These are phyloP conservation scores for Gortyna flavago DNA, from an alignment of 2,888 invertebrate genomes.

Conservation along the genomic window DNA sequence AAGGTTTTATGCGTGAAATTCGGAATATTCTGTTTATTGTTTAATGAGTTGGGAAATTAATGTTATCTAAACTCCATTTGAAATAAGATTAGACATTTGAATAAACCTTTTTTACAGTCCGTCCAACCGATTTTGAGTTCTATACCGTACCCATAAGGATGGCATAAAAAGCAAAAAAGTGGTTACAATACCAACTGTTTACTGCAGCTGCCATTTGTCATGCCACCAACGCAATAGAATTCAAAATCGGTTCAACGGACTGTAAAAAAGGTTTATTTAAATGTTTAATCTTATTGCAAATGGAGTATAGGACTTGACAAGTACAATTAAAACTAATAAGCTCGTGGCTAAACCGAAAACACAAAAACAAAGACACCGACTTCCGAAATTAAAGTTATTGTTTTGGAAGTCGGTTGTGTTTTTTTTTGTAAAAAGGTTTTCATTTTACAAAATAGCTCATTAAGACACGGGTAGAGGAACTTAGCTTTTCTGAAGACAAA, in stretches of 20 bases:
- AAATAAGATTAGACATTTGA: too few species aligned
- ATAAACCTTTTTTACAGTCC: too few species aligned
- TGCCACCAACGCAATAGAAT: too few species aligned
- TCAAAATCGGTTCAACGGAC: too few species aligned
- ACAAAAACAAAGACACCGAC: neutral
- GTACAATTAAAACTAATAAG: neutral
- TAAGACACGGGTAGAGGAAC: neutral
- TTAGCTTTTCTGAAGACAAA: conserved; percentile 9
- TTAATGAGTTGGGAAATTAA: neutral
- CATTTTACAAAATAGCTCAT: neutral
- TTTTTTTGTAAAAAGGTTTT: neutral
- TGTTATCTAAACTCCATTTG: too few species aligned
- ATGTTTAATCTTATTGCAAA: too few species aligned
- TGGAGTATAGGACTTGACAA: neutral
- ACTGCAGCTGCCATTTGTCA: too few species aligned
- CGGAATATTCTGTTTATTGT: neutral
- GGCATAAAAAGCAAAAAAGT: too few species aligned
- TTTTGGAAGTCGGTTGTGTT: neutral
- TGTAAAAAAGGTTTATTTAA: too few species aligned
- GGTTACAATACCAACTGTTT: too few species aligned
- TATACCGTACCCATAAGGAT: too few species aligned
- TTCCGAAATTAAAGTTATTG: neutral
- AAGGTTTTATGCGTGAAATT: conserved; percentile 10
- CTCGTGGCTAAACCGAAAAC: neutral
- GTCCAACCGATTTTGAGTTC: too few species aligned